Base-by-base conservation (phyloP, 2,797 vertebrate genomes). In the Caiman crocodilus region DNA sequence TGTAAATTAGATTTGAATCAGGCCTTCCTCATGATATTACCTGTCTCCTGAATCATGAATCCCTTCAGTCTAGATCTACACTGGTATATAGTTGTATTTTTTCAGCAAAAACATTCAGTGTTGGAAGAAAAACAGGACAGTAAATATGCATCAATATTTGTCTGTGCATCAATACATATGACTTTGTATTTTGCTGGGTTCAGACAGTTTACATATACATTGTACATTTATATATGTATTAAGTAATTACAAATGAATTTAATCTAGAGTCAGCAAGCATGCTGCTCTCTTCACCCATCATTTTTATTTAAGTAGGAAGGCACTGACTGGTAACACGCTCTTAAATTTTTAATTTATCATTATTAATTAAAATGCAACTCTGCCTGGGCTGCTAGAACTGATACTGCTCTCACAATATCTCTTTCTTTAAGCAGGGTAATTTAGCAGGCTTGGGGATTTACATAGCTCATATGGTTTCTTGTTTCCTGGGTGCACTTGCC, bases 1-100 rank as follows among this genome's bases (percentile, higher is more conserved):
- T 65, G 56, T 89, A 92, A 91, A 76, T 87, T 77, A 89, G 67
- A 73, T 92, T 92, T 90, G 82, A 92, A 86, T 50, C 2, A 16
- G 73, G 4, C 14, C 0, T 6, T 89, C 83, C 59, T 7, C 75
- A 63, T 75, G 58, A 15, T 1, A 7, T 84, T 78, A 76, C 2
- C 15, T 78, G 12, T 4, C 28, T 84, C 61, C 84, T 74, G 0
- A 0, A 64, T 28, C 61, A 74, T 42, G n/a, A 82, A 15, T 50
- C 82, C 32, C 26, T 81, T 13, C 57, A 67, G n/a, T 28, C 82
- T 56, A 14, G 4, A 3, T 73, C 94, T 12, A 9, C 7, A 14
- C 76, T 56, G 25, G 26, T 77, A 42, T 71, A 32, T 25, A 25
- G 32, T 42, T 71, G 23, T 21, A 25, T 50, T 50, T 80, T 96